These are phyloP conservation scores for Crypturellus tataupa DNA, from an alignment of 2,797 vertebrate species.

Conservation along the genomic window DNA sequence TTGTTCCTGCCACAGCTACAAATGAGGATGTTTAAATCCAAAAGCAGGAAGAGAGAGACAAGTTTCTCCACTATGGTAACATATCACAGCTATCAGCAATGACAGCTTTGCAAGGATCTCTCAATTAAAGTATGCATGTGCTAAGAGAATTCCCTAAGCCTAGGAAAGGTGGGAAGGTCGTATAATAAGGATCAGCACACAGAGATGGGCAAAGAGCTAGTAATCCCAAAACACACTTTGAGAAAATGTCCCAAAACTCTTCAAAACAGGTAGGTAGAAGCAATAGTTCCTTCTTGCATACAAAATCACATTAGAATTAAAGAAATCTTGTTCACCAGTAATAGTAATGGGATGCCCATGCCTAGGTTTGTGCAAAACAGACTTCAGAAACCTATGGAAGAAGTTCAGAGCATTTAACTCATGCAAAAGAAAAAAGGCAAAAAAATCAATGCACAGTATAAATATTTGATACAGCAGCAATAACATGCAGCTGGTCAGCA, in stretches of 20 bases:
- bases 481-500: background rate
- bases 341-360: background rate
- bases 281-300: background rate
- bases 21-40: constrained; percentile 7
- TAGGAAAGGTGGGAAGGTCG: background rate
- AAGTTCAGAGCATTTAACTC: background rate
- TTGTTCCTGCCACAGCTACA: background rate
- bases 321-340: background rate
- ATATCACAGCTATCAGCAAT: background rate
- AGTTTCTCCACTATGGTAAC: background rate
- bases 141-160: background rate
- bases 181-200: background rate
- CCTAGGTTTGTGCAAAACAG: background rate
- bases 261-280: background rate
- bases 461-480: background rate
- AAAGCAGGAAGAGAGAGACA: background rate
- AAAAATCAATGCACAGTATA: background rate
- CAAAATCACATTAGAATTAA: background rate
- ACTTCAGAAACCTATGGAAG: background rate
- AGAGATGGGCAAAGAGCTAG: background rate
- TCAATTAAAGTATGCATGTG: background rate
- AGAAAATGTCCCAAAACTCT: background rate
- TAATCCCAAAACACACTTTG: background rate
- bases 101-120: background rate
- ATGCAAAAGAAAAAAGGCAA: background rate